Conservation (phyloP, 1,140 invertebrate genomes). For the Belonocnema kinseyi region DNA sequence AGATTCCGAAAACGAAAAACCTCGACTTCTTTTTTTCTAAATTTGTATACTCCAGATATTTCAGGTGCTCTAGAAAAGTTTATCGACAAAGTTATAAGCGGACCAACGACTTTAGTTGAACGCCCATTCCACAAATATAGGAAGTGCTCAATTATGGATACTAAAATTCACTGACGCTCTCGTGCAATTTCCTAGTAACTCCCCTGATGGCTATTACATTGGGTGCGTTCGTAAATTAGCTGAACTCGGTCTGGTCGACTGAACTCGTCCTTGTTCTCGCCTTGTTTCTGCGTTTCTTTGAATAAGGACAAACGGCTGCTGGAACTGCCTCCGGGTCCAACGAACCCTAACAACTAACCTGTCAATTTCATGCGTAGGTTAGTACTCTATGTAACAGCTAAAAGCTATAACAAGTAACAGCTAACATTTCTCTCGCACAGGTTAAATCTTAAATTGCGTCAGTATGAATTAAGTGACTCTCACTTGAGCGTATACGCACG, state of each 20-base stretch:
- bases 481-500: background rate
- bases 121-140: background rate
- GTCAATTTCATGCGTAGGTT: background rate
- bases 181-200: slow-evolving; percentile 25
- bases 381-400: background rate
- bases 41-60: slow-evolving; percentile 8
- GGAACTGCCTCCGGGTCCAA: background rate
- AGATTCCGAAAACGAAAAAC: no score
- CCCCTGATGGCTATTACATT: slow-evolving; percentile 18
- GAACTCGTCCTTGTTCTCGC: slow-evolving; percentile 18
- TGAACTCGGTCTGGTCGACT: slow-evolving; percentile 16
- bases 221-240: slow-evolving; percentile 30
- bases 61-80: background rate
- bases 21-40: background rate
- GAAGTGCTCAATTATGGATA: slow-evolving; percentile 30
- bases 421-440: background rate
- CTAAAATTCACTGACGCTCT: slow-evolving; percentile 30
- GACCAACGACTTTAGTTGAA: slow-evolving; percentile 11
- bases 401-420: background rate
- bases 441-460: background rate
- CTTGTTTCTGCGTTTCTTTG: background rate
- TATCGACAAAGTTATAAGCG: slow-evolving; percentile 11
- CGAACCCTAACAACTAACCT: background rate
- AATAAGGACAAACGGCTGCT: slow-evolving; percentile 19
- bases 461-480: slow-evolving; percentile 3